phyloP scores from a whole-genome alignment of 2,113 vertebrate genomes.

The Tyrannus savana region DNA sequence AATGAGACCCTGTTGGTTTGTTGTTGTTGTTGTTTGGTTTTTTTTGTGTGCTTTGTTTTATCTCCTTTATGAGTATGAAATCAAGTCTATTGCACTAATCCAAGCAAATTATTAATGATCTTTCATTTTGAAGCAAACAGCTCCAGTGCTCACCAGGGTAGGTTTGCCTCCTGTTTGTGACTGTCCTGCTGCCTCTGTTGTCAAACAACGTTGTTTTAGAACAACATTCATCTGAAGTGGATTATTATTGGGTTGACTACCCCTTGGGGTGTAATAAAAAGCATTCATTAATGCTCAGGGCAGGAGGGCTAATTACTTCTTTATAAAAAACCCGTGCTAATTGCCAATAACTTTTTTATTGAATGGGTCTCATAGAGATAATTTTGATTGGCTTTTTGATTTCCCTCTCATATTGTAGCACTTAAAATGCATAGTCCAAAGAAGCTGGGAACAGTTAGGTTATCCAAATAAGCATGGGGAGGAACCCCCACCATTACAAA shows the following conservation, averaged over 20 bases:
- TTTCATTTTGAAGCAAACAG: background rate
- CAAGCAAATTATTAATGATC: slow-evolving; percentile 47
- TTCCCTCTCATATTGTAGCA: slow-evolving; percentile 28
- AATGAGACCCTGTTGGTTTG: background rate
- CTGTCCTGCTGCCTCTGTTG: slow-evolving; percentile 45
- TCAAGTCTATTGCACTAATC: background rate
- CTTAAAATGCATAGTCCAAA: background rate
- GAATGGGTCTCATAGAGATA: slow-evolving; percentile 47
- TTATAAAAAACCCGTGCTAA: slow-evolving; percentile 50
- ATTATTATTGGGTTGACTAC: slow-evolving; percentile 67
- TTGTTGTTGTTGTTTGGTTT: background rate
- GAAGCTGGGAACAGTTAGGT: background rate
- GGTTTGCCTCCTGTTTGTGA: slow-evolving; percentile 44
- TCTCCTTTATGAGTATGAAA: slow-evolving; percentile 1
- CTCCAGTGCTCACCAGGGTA: slow-evolving; percentile 15
- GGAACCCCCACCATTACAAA: background rate
- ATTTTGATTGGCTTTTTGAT: slow-evolving; percentile 47
- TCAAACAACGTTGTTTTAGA: slow-evolving; percentile 60
- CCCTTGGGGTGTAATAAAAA: slow-evolving; percentile 72
- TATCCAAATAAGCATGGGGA: background rate
- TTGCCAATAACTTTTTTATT: slow-evolving; percentile 74
- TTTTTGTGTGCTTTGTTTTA: background rate
- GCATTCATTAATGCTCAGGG: slow-evolving; percentile 74
- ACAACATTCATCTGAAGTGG: slow-evolving; percentile 65
- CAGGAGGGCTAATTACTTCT: slow-evolving; percentile 73